Base-by-base conservation (phyloP, 2,797 vertebrate genomes). In the Moxostoma hubbsi region DNA sequence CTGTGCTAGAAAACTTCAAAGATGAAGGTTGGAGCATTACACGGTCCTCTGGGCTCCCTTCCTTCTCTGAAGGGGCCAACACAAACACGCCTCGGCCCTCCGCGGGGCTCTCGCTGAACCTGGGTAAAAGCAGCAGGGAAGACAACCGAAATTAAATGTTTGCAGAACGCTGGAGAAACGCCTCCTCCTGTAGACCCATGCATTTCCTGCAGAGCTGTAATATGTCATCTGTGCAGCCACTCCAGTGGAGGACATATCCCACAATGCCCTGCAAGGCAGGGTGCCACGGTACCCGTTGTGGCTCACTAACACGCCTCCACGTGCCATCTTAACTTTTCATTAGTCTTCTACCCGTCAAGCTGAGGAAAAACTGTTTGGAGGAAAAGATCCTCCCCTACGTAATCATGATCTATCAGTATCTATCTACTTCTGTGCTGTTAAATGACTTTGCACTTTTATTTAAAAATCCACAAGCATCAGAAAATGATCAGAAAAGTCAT, bases 311-410 rank as follows among this genome's bases (percentile, higher is more conserved):
- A 88, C 66, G 73, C 87, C 87, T 86, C 86, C 88, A 86, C 87
- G 82, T 84, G 87, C 85, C 85, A 89, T 83, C 86, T 90, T 85
- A 90, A 83, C 87, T 88, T 88, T 89, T 85, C 90, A 92, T 93
- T 87, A 87, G 86, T 92, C 86, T 88, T 75, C 61, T 65, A 81
- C 79, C 80, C 84, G 85, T 85, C 85, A 84, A 61, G 12, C 12
- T 11, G 55, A 79, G 63, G 51, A 61, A 68, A 81, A 72, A 79
- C 80, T 51, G 73, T 80, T 55, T 46, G 49, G 59, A 51, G 59
- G 68, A 36, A 79, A 66, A 11, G 4, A 77, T 75, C 43, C 53
- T 72, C 45, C 11, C 16, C 16, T 11, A 57, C 11, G 54, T 24
- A 53, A 74, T 79, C 24, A 67, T 74, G 63, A 73, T 73, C 55